A percentile compares a stretch with the other conserved stretches of the same genome.
Conservation (phyloP, 1,140 invertebrate genomes). For the Manduca sexta region DNA sequence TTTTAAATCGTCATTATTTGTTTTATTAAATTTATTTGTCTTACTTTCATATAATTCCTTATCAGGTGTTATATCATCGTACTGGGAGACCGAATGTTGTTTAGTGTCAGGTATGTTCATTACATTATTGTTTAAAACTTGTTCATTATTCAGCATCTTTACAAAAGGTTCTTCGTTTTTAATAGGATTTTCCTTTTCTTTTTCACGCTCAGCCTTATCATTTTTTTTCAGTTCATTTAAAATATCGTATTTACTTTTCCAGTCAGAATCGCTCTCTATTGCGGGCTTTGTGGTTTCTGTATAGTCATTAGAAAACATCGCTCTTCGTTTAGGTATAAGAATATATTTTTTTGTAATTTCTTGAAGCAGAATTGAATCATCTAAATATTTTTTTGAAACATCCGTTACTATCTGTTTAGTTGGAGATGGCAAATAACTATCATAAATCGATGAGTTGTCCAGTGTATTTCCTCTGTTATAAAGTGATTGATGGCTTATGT, state of each 20-base stretch:
- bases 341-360: slow-evolving; percentile 60
- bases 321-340: slow-evolving; percentile 47
- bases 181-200: not conserved
- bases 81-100: no score
- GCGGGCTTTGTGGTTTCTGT: slow-evolving; percentile 2
- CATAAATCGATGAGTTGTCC: not conserved
- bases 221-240: slow-evolving; percentile 48
- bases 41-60: no score
- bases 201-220: slow-evolving; percentile 27
- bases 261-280: slow-evolving; percentile 32
- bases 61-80: no score
- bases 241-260: slow-evolving; percentile 63
- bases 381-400: slow-evolving; percentile 6
- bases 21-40: no score
- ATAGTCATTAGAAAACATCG: not conserved
- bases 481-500: not conserved
- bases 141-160: not conserved
- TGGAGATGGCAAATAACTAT: no score
- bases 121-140: no score
- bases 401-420: not conserved
- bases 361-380: slow-evolving; percentile 37
- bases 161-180: not conserved
- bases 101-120: no score
- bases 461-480: not conserved
- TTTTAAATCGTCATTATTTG: no score